Conservation (phyloP, 2,888 invertebrate species). For the Acleris sparsana region DNA sequence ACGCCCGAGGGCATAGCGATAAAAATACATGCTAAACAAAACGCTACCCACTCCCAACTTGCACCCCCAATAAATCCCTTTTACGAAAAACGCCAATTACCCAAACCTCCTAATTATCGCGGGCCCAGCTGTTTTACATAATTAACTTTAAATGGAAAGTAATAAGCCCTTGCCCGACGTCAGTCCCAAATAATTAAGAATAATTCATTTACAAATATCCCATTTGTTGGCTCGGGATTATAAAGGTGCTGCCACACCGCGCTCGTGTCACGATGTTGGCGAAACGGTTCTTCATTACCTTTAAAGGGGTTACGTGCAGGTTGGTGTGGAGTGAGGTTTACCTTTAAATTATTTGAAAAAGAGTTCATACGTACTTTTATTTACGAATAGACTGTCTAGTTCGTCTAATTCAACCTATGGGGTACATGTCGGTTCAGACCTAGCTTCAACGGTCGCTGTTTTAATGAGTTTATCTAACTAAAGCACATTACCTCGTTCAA, state of each 20-base stretch:
- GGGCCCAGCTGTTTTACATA: constrained; percentile 38
- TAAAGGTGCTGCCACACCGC: constrained; percentile 1
- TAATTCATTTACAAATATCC: constrained; percentile 28
- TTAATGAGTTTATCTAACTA: no score
- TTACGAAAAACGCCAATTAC: constrained; percentile 45
- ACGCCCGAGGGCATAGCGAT: not conserved
- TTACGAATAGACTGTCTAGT: no score
- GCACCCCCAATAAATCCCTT: constrained; percentile 39
- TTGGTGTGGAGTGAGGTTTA: no score
- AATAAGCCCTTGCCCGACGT: constrained; percentile 11
- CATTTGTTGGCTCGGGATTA: constrained; percentile 19
- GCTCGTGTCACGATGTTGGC: not conserved
- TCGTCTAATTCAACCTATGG: no score
- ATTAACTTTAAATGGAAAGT: constrained; percentile 25
- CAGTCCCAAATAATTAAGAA: constrained; percentile 27
- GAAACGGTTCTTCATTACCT: not conserved
- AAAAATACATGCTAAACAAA: not conserved
- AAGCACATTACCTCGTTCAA: no score
- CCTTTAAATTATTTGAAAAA: no score
- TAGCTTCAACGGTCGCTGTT: no score
- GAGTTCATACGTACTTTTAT: no score
- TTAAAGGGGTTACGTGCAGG: not conserved
- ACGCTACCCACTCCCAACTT: constrained; percentile 31
- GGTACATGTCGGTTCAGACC: no score
- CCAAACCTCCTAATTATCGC: constrained; percentile 50